Evolutionary conservation across 2,797 vertebrate genomes (phyloP).

Genomic region (Brachymystax lenok): DNA sequence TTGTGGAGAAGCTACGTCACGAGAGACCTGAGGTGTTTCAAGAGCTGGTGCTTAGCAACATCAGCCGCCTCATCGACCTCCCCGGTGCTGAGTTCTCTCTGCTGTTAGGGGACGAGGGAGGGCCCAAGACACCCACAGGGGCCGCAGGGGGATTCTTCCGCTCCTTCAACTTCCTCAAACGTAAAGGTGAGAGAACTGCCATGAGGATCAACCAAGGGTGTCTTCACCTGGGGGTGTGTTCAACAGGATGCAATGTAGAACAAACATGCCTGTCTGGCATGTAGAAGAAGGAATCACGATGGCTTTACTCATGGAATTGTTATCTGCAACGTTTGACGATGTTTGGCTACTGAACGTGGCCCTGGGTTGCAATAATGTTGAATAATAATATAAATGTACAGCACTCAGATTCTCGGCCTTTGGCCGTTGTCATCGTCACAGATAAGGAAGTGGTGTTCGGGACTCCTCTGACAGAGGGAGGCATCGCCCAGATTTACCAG

Average conservation of each 20-base stretch:
- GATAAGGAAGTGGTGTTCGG: conserved; percentile 93
- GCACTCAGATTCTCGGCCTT: too few species aligned
- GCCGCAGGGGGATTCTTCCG: conserved; percentile 87
- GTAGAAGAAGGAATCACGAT: too few species aligned
- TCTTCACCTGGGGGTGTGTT: not conserved
- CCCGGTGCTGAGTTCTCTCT: conserved; percentile 91
- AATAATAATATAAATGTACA: not conserved
- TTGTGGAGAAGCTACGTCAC: conserved; percentile 95
- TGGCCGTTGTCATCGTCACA: conserved; percentile 45
- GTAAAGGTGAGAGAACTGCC: conserved; percentile 83
- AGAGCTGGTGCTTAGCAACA: conserved; percentile 93
- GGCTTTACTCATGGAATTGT: too few species aligned
- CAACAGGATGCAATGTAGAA: not conserved
- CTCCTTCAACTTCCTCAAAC: conserved; percentile 91
- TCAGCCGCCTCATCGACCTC: conserved; percentile 92
- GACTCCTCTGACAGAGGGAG: conserved; percentile 87
- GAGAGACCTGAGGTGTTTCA: conserved; percentile 89
- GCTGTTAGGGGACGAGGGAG: conserved; percentile 88
- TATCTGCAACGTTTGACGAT: too few species aligned
- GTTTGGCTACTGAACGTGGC: too few species aligned
- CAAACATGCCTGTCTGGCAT: not conserved
- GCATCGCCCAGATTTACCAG: conserved; percentile 94
- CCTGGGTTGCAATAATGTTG: too few species aligned
- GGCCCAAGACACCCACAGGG: conserved; percentile 82
- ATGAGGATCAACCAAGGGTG: not conserved